Evolutionary conservation across 1,140 invertebrate genomes (phyloP), one percentile per base, ranked within the genome.

Genomic region (Amphibalanus amphitrite): DNA sequence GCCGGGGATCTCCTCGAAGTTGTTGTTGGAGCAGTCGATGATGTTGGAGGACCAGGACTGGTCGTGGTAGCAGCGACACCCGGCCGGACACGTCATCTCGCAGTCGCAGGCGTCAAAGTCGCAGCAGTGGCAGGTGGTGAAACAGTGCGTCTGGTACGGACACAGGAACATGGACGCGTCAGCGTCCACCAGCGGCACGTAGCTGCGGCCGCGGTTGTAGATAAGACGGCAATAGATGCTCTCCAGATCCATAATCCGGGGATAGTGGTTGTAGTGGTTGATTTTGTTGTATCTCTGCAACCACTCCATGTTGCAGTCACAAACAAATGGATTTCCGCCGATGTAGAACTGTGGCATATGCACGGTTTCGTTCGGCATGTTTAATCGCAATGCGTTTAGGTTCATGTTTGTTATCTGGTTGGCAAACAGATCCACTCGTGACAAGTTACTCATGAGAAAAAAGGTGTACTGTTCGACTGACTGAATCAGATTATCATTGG

Each of bases 31-130:
- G 0, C 92, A 96, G 77, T 95, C 91, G 3, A 95, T 91, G 6
- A 94, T 89, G 79, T 96, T 95, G 29, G 89, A 90, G 73, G 89
- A 90, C 92, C 92, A 95, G 23, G 91, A 90, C 78, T 91, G 89
- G 77, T 95, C 92, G 81, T 93, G 89, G 80, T 93, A 95, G 78
- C 92, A 96, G 72, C 89, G 89, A 81, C 92, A 96, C 77, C 93
- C 92, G 73, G 86, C 85, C 1, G 93, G 93, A 77, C 92, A 96
- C 4, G 89, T 93, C 91, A 95, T 95, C 81, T 94, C 91, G 81
- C 93, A 95, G 80, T 95, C 93, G 80, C 93, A 96, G 69, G 91
- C 92, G 78, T 95, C 92, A 78, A 93, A 95, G 76, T 95, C 92
- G 78, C 93, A 95, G 81, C 93, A 95, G 77, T 93, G 91, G 78